A percentile compares a stretch with the other conserved stretches of the same genome.
phyloP scores from a whole-genome alignment of 2,113 vertebrate genomes.

The Plectropomus leopardus region DNA sequence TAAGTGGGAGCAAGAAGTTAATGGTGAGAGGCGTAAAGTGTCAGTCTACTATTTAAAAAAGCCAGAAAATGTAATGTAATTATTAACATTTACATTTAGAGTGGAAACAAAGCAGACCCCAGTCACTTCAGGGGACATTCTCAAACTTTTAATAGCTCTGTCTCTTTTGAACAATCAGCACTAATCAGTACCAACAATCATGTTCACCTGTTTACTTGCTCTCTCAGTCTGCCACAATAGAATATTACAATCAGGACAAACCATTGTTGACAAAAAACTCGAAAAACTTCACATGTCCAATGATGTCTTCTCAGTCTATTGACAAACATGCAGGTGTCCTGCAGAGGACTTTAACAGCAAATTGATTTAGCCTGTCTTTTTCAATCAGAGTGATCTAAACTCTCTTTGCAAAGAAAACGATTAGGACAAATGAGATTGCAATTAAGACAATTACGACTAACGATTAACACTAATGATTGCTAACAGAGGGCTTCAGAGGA shows the following conservation, averaged over 20 bases:
- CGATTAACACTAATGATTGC: conserved; percentile 57
- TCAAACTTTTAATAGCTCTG: conserved; percentile 43
- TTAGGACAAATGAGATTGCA: conserved; percentile 45
- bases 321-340: conserved; percentile 29
- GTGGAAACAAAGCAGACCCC: conserved; percentile 26
- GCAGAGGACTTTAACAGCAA: background rate
- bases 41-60: conserved; percentile 3
- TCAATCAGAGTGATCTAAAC: conserved; percentile 50
- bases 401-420: conserved; percentile 47
- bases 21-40: conserved; percentile 20
- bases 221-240: background rate
- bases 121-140: conserved; percentile 25
- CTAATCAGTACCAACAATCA: conserved; percentile 28
- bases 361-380: conserved; percentile 44
- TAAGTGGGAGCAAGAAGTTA: conserved; percentile 45
- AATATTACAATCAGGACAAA: background rate
- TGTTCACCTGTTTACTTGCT: background rate
- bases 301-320: background rate
- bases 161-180: conserved; percentile 20
- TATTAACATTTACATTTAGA: conserved; percentile 48
- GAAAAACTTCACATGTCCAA: background rate
- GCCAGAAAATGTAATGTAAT: background rate
- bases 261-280: background rate
- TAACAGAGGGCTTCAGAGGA: conserved; percentile 29
- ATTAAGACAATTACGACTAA: conserved; percentile 60